Evolutionary conservation across 2,888 invertebrate genomes (phyloP), one percentile per base, ranked within the genome.

Genomic region (Melanchra persicariae): DNA sequence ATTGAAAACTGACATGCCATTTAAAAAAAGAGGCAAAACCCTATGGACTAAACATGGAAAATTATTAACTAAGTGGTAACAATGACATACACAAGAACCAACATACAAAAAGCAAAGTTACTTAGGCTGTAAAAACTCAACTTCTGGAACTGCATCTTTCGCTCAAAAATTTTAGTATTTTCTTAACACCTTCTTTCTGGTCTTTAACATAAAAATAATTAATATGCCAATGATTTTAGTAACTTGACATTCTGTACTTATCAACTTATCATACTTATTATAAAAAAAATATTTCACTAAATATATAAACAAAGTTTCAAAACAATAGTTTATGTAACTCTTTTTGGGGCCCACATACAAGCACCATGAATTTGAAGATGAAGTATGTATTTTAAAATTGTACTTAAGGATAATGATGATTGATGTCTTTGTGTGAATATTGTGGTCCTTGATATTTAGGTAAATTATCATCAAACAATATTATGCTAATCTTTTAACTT

Each of bases 401-500:
- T 65, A 75, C 47, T 66, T 60, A 47, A 45, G 49, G 37, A 73
- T 66, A 55, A 67, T 58, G 37, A 73, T 66, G 58, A 67, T 58
- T 70, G 24, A 62, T 66, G 73, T 74, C 64, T 84, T 75, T 71
- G 59, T 72, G 61, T 74, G 60, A 34, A 68, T 72, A 62, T 55
- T 68, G 70, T 83, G 63, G 70, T 79, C 72, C 81, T 69, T 74
- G 47, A 70, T 72, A 63, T 59, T 67, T 52, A 57, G 52, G 74
- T 68, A 82, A 72, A 60, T 70, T 81, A 85, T 81, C 76, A 86
- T 80, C 71, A 83, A 76, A 79, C 63, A 71, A 79, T 74, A 85
- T 85, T 83, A 74, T 79, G 80, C 73, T 78, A 72, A 73, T 59
- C 54, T 79, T 80, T 73, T 58, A 68, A 65, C 62, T 79, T 68